Evolutionary conservation across 1,140 invertebrate genomes (phyloP), one percentile per base, ranked within the genome.

Genomic region (Luehdorfia chinensis): DNA sequence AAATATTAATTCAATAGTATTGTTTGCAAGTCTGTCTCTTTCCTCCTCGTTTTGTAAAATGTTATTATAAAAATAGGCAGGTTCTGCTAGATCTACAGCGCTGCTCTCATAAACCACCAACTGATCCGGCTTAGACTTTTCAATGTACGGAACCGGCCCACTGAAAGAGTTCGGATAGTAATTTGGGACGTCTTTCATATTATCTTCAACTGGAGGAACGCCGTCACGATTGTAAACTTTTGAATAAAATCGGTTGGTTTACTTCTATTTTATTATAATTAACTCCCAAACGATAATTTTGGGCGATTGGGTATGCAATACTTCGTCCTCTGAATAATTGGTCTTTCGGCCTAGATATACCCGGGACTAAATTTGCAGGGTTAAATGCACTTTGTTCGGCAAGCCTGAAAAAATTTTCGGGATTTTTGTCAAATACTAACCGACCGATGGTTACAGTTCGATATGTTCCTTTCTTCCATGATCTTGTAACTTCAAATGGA

Each of bases 121-220:
- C 11, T 65, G 13, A 4, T 72, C 51, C 0, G 72, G 73, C 21
- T 49, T 47, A 5, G 19, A 36, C 11, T 60, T 59, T 16, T 76
- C 70, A 8, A 83, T 60, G 25, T 57, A 60, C 4, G 75, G 70
- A 2, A 73, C 23, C 0, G 96, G 95, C 0, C 96, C 96, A 39
- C 84, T 86, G 73, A 98, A 99, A 56, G 95, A 96, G 81, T 98
- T 98, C 0, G 97, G 97, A 87, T 90, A 97, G 78, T 98, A 98
- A 81, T 97, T 97, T 2, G 97, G 97, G 1, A 94, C 93, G 37
- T 93, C 93, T 51, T 83, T 91, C 89, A 93, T 90, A 63, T 91
- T 92, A 21, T 89, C 77, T 59, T 88, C 78, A 5, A 89, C 67
- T 4, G 90, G 87, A 87, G 92, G 91, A 3, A 87, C 73, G 1